A percentile compares a stretch with the other conserved stretches of the same genome.
Evolutionary conservation across 92 coral and sea anemone species (phyloP).

Genomic region (Zoanthus sociatus): DNA sequence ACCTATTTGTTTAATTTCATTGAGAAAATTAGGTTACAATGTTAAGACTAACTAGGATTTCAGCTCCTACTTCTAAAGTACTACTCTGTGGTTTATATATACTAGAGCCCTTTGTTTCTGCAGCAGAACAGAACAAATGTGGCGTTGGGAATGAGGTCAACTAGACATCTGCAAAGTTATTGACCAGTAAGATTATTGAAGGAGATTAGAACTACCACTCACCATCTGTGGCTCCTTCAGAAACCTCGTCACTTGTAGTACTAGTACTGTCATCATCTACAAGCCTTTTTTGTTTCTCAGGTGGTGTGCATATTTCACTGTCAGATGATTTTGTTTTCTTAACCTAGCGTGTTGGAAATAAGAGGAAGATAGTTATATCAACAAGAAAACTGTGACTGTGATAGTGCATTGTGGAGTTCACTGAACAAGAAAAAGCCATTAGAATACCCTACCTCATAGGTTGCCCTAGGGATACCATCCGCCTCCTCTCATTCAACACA

Average conservation of each 20-base stretch:
- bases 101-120: conserved; percentile 24
- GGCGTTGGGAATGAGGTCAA: conserved; percentile 28
- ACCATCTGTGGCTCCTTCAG: conserved; percentile 29
- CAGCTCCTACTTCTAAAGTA: conserved; percentile 24
- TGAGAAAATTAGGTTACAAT: conserved; percentile 18
- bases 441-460: conserved; percentile 48
- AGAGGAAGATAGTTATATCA: conserved; percentile 18
- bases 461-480: conserved; percentile 58
- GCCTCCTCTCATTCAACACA: conserved; percentile 51
- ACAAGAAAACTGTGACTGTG: conserved; percentile 30
- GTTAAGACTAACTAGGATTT: conserved; percentile 17
- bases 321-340: conserved; percentile 19
- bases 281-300: conserved; percentile 15
- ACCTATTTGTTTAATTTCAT: conserved; percentile 11
- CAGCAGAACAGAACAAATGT: conserved; percentile 26
- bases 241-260: conserved; percentile 16
- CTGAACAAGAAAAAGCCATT: conserved; percentile 10
- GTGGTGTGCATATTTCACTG: conserved; percentile 19
- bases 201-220: conserved; percentile 26
- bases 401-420: conserved; percentile 25
- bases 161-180: conserved; percentile 23
- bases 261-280: conserved; percentile 25
- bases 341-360: conserved; percentile 27
- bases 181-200: conserved; percentile 15
- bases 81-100: conserved; percentile 15